Evolutionary conservation across 1,140 invertebrate species (phyloP), one percentile per base, ranked within the genome.

Genomic region (Trichoplusia ni): DNA sequence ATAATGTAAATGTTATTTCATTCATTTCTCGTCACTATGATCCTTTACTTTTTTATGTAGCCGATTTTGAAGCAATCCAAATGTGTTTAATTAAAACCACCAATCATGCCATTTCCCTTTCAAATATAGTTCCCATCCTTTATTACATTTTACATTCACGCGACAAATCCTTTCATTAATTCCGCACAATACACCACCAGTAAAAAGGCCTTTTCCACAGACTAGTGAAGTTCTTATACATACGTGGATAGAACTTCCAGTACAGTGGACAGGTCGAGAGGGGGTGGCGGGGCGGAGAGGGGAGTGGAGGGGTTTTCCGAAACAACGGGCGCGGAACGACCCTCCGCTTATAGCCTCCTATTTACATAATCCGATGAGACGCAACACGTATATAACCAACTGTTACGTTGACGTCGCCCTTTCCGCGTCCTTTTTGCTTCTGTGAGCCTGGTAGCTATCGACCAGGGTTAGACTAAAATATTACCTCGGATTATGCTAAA

Each of bases 301-400:
- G 11, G 18, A 13, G 49, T 4, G 16, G 63, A 23, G 44, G 33
- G 53, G 23, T 65, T 65, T 65, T 65, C 63, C 63, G 33, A 59
- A 65, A 65, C 54, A 65, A 65, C 54, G 33, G 54, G 53, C 63
- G 35, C 31, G 54, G 63, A 59, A 59, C 63, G 47, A 38, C 54
- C 63, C 54, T 59, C 54, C 53, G 54, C 35, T 59, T 65, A 65
- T 65, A 65, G 63, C 59, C 51, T 47, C 40, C 29, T 65, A 65
- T 65, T 65, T 65, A 65, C 63, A 65, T 65, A 65, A 65, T 65
- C 63, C 46, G 35, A 65, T 47, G 54, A 37, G 44, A 59, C 44
- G 44, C 29, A 58, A 58, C 44, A 65, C 42, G 53, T 47, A 59
- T 58, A 42, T 29, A 58, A 44, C 37, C 54, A 58, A 58, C 54